Conservation (phyloP, 2,888 invertebrate genomes). For the Gortyna flavago region DNA sequence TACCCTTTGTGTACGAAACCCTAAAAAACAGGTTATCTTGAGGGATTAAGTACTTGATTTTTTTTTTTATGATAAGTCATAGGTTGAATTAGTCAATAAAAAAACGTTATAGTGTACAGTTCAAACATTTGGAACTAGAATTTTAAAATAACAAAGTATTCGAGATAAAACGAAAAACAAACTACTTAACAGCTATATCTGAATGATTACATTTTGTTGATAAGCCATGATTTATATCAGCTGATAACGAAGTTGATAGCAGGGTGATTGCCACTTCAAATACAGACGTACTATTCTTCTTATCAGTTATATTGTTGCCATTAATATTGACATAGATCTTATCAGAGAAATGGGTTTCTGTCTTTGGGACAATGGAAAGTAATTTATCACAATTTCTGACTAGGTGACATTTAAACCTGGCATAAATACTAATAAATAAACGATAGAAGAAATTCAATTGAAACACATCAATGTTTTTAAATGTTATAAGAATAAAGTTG, state of each 20-base stretch:
- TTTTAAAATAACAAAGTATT: not conserved
- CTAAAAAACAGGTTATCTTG: too few relatives aligned
- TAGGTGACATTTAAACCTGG: not conserved
- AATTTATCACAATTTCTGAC: slow-evolving; percentile 21
- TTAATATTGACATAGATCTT: slow-evolving; percentile 42
- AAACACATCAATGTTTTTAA: not conserved
- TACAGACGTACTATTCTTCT: slow-evolving; percentile 8
- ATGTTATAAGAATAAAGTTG: not conserved
- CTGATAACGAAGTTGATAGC: slow-evolving; percentile 32
- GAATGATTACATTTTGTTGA: slow-evolving; percentile 35
- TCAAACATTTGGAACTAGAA: too few relatives aligned
- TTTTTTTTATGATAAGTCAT: too few relatives aligned
- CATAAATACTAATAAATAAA: not conserved
- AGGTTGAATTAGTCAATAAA: too few relatives aligned
- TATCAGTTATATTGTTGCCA: slow-evolving; percentile 17
- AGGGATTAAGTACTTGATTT: too few relatives aligned
- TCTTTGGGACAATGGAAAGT: slow-evolving; percentile 17
- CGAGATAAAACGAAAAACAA: slow-evolving; percentile 3
- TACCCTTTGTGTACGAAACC: too few relatives aligned
- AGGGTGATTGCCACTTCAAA: slow-evolving; percentile 49
- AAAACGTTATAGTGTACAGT: too few relatives aligned
- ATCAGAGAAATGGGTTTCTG: slow-evolving; percentile 43
- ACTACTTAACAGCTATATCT: slow-evolving; percentile 19
- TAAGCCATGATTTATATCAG: slow-evolving; percentile 39
- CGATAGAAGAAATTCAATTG: too few relatives aligned